Percentiles rank a stretch among this genome's conserved stretches.
Evolutionary conservation across 2,113 vertebrate genomes (phyloP).

Genomic region (Typhlomys cinereus): DNA sequence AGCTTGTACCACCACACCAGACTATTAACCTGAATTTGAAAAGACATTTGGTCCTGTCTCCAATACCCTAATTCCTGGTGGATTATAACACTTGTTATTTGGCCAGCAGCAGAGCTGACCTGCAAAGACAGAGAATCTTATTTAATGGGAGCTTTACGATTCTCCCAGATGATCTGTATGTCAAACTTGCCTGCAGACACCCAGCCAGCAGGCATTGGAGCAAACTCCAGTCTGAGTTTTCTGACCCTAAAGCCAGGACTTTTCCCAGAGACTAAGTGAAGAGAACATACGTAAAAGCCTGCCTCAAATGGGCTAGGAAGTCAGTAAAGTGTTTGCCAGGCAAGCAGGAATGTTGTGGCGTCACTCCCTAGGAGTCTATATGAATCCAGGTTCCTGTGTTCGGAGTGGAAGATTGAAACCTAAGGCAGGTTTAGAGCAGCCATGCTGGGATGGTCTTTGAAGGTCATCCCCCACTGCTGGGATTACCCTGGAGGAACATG

Average conservation of each 20-base stretch:
- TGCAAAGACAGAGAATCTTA: neutral
- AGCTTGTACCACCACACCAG: neutral
- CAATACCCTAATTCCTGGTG: neutral
- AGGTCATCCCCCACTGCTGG: too few relatives aligned
- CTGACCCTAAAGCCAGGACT: neutral
- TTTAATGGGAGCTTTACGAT: neutral
- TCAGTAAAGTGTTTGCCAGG: neutral
- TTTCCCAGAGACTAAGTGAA: neutral
- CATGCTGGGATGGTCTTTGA: too few relatives aligned
- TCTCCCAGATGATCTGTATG: too few relatives aligned
- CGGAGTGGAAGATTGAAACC: too few relatives aligned
- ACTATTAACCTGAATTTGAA: neutral
- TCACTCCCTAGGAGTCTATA: too few relatives aligned
- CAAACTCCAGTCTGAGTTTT: neutral
- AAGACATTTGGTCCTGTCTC: neutral
- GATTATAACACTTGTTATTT: neutral
- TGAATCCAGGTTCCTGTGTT: too few relatives aligned
- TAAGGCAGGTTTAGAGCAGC: too few relatives aligned
- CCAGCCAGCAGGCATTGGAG: neutral
- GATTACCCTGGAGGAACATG: too few relatives aligned
- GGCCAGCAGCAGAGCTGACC: neutral
- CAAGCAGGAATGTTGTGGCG: neutral
- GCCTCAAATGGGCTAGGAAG: neutral
- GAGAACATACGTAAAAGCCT: neutral
- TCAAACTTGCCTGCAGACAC: neutral